Evolutionary conservation across 2,888 invertebrate genomes (phyloP).

Genomic region (Drosophila quasianomalipes): DNA sequence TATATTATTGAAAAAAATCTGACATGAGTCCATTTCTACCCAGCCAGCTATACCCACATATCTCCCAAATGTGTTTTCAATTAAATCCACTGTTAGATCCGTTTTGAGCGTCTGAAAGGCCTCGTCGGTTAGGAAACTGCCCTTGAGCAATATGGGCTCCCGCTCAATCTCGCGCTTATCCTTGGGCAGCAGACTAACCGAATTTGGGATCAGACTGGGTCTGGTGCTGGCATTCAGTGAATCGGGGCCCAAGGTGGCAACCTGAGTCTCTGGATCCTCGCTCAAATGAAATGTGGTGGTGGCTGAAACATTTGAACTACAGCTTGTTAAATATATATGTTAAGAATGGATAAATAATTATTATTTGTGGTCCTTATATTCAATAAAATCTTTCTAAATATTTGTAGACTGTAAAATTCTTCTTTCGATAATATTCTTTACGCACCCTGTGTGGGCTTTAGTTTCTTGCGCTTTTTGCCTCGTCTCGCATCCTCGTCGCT

Average conservation of each 20-base stretch:
- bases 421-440: conserved; percentile 6
- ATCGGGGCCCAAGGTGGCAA: conserved; percentile 88
- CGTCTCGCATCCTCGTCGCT: conserved; percentile 86
- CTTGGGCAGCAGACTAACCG: conserved; percentile 71
- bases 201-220: conserved; percentile 87
- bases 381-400: neutral
- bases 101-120: conserved; percentile 84
- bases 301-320: conserved; percentile 31
- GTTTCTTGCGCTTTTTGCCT: conserved; percentile 87
- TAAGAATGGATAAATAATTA: neutral
- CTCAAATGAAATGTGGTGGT: conserved; percentile 83
- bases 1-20: neutral
- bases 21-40: neutral
- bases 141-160: conserved; percentile 84
- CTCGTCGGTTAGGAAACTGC: conserved; percentile 84
- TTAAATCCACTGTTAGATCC: conserved; percentile 83
- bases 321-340: neutral
- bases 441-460: conserved; percentile 77
- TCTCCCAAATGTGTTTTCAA: conserved; percentile 85
- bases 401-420: neutral
- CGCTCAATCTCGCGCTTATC: conserved; percentile 79
- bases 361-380: neutral
- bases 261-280: conserved; percentile 90
- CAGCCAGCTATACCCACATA: conserved; percentile 72
- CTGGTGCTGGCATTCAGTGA: conserved; percentile 90